These are phyloP conservation scores for Hypotaenidia philippensis DNA, from an alignment of 2,797 vertebrate genomes.

Conservation along the genomic window DNA sequence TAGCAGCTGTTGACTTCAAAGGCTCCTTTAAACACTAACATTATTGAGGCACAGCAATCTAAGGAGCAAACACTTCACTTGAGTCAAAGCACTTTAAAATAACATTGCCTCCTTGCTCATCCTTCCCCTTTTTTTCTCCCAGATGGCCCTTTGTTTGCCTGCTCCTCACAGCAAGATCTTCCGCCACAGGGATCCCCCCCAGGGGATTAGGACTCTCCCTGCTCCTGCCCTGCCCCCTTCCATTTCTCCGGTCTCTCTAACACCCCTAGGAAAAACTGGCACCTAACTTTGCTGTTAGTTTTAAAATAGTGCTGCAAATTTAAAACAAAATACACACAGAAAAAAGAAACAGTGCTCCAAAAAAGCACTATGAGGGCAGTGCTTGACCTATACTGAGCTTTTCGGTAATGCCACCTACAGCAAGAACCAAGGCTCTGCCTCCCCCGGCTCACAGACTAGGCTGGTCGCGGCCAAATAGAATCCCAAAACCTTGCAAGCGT, in stretches of 20 bases:
- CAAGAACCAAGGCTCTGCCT: neutral
- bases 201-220: neutral
- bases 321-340: neutral
- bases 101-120: slow-evolving; percentile 5
- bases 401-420: neutral
- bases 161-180: slow-evolving; percentile 38
- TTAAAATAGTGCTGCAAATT: neutral
- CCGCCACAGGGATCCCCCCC: neutral
- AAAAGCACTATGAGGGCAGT: neutral
- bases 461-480: fast-evolving
- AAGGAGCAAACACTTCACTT: slow-evolving; percentile 33
- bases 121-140: slow-evolving; percentile 42
- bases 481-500: neutral
- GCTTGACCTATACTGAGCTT: neutral
- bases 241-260: neutral
- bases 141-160: slow-evolving; percentile 65
- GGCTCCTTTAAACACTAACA: neutral
- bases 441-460: neutral
- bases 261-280: neutral
- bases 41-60: slow-evolving; percentile 39
- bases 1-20: slow-evolving; percentile 68
- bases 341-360: neutral
- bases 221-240: neutral
- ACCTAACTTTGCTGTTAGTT: neutral
- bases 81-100: slow-evolving; percentile 51